These are phyloP conservation scores for Phataginus tricuspis DNA, from an alignment of 2,797 vertebrate genomes.

Conservation along the genomic window DNA sequence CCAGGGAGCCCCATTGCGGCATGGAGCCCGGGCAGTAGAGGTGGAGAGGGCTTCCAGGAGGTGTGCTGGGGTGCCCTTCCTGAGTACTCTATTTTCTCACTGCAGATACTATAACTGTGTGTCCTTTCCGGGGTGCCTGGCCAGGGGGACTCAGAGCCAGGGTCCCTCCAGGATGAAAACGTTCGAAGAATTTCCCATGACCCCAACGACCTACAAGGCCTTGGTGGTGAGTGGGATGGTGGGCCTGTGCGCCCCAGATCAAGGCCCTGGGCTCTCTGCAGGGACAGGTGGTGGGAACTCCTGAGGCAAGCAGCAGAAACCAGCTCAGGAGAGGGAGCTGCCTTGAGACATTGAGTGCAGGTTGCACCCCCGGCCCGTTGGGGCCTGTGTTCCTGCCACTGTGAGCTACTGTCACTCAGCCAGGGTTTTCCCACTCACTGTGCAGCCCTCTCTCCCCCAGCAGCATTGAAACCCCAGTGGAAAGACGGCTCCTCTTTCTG, in stretches of 20 bases:
- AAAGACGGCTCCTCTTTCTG: not conserved
- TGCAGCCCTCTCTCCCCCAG: not conserved
- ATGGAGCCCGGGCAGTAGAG: too few relatives aligned
- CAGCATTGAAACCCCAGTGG: not conserved
- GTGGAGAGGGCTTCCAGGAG: not conserved
- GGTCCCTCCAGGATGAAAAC: constrained; percentile 94
- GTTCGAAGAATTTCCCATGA: constrained; percentile 96
- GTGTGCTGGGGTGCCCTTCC: rapidly evolving
- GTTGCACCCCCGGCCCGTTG: not conserved
- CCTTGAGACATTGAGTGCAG: not conserved
- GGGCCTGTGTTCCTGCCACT: not conserved
- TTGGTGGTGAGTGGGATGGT: constrained; percentile 88
- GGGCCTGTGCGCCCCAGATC: not conserved
- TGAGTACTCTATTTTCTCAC: constrained; percentile 7
- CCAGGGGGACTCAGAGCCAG: constrained; percentile 89
- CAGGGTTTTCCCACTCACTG: not conserved
- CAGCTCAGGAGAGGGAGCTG: not conserved
- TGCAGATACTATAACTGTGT: constrained; percentile 98
- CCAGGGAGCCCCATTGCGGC: too few relatives aligned
- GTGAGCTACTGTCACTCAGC: rapidly evolving
- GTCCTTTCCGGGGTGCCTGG: constrained; percentile 93
- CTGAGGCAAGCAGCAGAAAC: not conserved
- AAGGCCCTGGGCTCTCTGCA: not conserved
- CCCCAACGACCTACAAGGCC: constrained; percentile 90
- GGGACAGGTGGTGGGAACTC: not conserved